Base-by-base conservation (phyloP, 2,888 invertebrate species). In the Agonopterix alstromeriana region DNA sequence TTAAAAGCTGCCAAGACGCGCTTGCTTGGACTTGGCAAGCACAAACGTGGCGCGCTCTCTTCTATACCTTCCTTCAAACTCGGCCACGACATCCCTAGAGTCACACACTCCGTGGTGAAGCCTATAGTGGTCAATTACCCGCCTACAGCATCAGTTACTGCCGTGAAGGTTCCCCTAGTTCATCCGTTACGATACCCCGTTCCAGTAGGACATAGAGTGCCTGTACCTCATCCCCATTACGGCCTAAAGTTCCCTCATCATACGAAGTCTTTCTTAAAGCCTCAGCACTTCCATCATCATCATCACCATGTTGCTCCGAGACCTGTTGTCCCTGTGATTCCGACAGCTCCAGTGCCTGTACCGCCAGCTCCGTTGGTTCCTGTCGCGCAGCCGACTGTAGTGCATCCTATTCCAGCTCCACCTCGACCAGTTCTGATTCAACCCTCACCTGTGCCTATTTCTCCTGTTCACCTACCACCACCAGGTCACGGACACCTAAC, bases 81-180 rank as follows among this genome's bases (percentile, higher is more conserved):
- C 5, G 89, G 89, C 36, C 79, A 88, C 51, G 89, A 89, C 53
- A 82, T 88, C 44, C 88, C 89, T 0, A 75, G 66, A 5, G 83
- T 89, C 10, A 82, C 86, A 0, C 89, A 89, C 58, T 89, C 89
- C 1, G 67, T 89, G 8, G 63, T 89, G 10, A 89, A 89, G 56
- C 89, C 89, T 0, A 53, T 89, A 5, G 80, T 89, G 9, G 87
- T 89, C 0, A 75, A 79, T 1, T 89, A 89, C 54, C 89, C 89
- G 0, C 84, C 89, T 1, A 77, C 88, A 0, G 81, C 88, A 1
- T 66, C 86, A 0, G 86, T 84, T 0, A 71, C 84, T 4, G 78
- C 83, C 5, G 85, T 88, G 1, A 89, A 87, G 57, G 85, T 86
- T 40, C 89, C 88, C 2, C 61, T 88, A 3, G 58, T 65, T 5